phyloP scores from a whole-genome alignment of 2,888 invertebrate genomes.

The Heteropelma amictum region DNA sequence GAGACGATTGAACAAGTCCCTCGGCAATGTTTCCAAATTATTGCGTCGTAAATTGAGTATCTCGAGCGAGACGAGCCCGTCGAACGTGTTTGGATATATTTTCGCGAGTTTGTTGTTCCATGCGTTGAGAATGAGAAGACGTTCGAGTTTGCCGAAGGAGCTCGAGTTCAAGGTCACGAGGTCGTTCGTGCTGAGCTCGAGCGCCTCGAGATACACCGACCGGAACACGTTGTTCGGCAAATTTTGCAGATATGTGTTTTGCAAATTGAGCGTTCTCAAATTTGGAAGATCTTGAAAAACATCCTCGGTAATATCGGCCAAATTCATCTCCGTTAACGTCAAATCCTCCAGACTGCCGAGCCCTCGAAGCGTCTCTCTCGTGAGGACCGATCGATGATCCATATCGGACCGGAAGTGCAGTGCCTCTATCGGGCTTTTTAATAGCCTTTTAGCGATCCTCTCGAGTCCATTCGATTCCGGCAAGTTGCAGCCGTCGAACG shows the following conservation, averaged over 20 bases:
- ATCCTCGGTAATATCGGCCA: conserved; percentile 82
- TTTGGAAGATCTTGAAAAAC: conserved; percentile 80
- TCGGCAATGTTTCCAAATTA: conserved; percentile 81
- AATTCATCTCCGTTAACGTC: conserved; percentile 81
- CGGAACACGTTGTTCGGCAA: conserved; percentile 65
- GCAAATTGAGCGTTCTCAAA: conserved; percentile 83
- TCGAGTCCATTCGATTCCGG: conserved; percentile 59
- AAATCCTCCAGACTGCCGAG: conserved; percentile 80
- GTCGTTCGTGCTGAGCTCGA: conserved; percentile 83
- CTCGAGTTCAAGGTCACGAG: conserved; percentile 82
- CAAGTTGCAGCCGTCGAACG: conserved; percentile 61
- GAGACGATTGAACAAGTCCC: conserved; percentile 82
- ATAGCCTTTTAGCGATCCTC: conserved; percentile 58
- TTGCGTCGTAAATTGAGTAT: conserved; percentile 86
- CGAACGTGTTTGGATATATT: conserved; percentile 83
- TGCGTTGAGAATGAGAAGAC: conserved; percentile 82
- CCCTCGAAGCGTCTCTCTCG: conserved; percentile 81
- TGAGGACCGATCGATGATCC: conserved; percentile 71
- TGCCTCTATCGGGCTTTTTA: conserved; percentile 49
- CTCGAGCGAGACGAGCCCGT: conserved; percentile 82
- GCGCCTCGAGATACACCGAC: conserved; percentile 78
- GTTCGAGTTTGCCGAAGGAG: conserved; percentile 81
- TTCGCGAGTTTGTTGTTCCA: conserved; percentile 85
- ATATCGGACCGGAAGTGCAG: conserved; percentile 59
- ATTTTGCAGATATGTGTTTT: conserved; percentile 39